Evolutionary conservation across 2,113 vertebrate genomes (phyloP).

Genomic region (Tinamus guttatus): DNA sequence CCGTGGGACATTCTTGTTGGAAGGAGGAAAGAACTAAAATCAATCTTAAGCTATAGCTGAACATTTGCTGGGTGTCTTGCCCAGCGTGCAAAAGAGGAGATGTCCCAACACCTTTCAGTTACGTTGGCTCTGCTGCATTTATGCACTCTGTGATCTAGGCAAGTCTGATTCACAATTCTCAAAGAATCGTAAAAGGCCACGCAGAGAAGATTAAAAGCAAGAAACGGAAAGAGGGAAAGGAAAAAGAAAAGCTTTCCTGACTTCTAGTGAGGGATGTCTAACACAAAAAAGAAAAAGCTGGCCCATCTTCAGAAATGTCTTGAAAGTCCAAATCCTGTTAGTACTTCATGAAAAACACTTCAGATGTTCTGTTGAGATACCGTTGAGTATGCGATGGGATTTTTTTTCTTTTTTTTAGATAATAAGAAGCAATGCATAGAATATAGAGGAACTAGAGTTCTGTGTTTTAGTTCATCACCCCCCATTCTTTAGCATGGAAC

Average conservation of each 20-base stretch:
- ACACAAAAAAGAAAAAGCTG: not conserved
- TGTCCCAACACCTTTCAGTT: not conserved
- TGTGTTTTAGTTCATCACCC: not conserved
- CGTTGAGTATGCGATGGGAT: not conserved
- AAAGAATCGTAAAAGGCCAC: not conserved
- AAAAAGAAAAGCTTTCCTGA: not conserved
- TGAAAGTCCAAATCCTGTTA: not conserved
- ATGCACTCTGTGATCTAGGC: not conserved
- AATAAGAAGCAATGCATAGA: not conserved
- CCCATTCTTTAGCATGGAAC: not conserved
- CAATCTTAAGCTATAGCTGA: not conserved
- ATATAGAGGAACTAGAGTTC: not conserved
- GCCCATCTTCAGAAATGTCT: not conserved
- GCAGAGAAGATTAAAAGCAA: not conserved
- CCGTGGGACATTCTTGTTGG: not conserved
- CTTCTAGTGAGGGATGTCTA: not conserved
- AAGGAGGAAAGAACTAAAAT: constrained; percentile 2
- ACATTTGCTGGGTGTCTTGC: not conserved
- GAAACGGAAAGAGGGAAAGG: not conserved
- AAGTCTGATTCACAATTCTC: not conserved
- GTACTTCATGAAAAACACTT: not conserved
- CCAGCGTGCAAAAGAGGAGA: not conserved
- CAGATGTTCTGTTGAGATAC: not conserved
- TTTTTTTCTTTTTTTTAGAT: not conserved
- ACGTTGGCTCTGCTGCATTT: not conserved